phyloP scores from a whole-genome alignment of 1,140 invertebrate species.

The Sesamia nonagrioides region DNA sequence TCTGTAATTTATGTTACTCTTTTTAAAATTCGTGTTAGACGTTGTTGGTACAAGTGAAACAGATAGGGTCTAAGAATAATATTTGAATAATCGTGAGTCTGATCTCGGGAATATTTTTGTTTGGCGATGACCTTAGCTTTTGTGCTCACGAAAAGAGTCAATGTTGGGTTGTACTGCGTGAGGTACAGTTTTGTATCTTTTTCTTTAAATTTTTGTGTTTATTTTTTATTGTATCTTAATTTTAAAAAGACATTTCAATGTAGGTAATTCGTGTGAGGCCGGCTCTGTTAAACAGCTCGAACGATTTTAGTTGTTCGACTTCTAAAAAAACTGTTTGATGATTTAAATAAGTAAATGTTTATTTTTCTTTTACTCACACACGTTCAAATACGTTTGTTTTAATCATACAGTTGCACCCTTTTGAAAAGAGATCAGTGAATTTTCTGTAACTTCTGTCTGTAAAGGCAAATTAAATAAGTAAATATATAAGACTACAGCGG shows the following conservation, averaged over 20 bases:
- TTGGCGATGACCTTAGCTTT: slow-evolving; percentile 56
- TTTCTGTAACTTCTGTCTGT: neutral
- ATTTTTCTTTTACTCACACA: neutral
- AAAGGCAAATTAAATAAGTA: neutral
- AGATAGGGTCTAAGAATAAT: slow-evolving; percentile 61
- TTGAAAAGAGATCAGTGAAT: neutral
- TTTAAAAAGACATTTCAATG: neutral
- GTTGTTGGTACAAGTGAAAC: slow-evolving; percentile 71
- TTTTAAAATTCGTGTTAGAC: slow-evolving; percentile 62
- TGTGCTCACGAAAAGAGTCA: slow-evolving; percentile 37
- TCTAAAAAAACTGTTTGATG: neutral
- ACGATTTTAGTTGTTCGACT: too few species aligned
- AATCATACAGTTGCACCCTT: neutral
- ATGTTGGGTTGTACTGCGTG: slow-evolving; percentile 12
- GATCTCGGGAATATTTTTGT: slow-evolving; percentile 52
- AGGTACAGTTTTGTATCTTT: neutral
- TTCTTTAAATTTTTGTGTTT: slow-evolving; percentile 17
- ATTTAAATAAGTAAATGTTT: neutral
- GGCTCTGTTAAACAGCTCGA: neutral
- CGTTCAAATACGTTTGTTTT: too few species aligned
- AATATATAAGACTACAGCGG: neutral
- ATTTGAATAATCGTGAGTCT: slow-evolving; percentile 62
- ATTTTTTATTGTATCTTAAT: neutral
- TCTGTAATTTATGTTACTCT: slow-evolving; percentile 77
- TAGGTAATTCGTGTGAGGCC: neutral